phyloP scores from a whole-genome alignment of 2,797 vertebrate species.

The Anolis apletophallus region DNA sequence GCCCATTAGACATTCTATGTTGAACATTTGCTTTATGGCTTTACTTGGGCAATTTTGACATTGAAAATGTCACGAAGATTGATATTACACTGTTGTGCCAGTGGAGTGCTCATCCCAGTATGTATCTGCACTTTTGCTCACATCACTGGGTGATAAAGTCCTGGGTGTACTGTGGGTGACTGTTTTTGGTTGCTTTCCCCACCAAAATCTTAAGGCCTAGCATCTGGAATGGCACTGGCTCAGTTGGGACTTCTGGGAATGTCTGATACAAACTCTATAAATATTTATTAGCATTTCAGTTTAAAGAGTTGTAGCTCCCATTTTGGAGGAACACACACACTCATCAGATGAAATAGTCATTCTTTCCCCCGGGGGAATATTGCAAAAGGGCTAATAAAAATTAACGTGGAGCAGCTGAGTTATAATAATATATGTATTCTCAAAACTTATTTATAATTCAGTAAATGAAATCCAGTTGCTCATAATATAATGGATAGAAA shows the following conservation, averaged over 20 bases:
- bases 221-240: background rate
- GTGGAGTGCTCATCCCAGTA: too few species aligned
- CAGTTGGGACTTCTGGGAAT: slow-evolving; percentile 8
- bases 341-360: slow-evolving; percentile 11
- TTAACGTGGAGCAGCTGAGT: slow-evolving; percentile 14
- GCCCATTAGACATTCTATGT: too few species aligned
- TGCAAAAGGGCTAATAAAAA: slow-evolving; percentile 29
- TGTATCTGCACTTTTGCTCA: too few species aligned
- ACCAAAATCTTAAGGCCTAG: background rate
- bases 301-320: slow-evolving; percentile 4
- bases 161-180: background rate
- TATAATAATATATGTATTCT: slow-evolving; percentile 23
- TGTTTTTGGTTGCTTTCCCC: background rate
- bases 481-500: slow-evolving; percentile 27
- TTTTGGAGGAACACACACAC: slow-evolving; percentile 15
- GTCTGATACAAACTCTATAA: background rate
- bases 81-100: too few species aligned
- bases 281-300: slow-evolving; percentile 1
- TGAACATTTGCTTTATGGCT: too few species aligned
- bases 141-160: too few species aligned
- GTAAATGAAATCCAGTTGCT: slow-evolving; percentile 34
- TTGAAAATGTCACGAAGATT: too few species aligned
- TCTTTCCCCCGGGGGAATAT: background rate
- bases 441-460: slow-evolving; percentile 1
- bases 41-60: too few species aligned